Conservation (phyloP, 2,888 invertebrate species). For the Ectemnius cavifrons region DNA sequence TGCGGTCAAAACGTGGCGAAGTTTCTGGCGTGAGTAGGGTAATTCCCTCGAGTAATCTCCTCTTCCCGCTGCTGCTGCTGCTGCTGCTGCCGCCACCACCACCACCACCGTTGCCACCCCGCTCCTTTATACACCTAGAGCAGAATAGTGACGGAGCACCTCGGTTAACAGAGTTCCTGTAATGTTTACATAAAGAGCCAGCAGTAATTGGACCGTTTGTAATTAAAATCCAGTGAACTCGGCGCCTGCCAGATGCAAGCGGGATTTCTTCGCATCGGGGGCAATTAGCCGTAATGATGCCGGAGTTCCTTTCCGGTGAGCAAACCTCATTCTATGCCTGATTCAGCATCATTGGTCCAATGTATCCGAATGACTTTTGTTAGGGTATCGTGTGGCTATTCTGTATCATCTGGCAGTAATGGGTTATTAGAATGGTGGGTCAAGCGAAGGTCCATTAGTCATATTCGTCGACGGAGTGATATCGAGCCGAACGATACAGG, state of each 20-base stretch:
- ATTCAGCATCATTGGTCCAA: slow-evolving; percentile 6
- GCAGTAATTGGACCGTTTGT: slow-evolving; percentile 20
- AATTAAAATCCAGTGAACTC: slow-evolving; percentile 11
- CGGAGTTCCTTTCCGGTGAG: not conserved
- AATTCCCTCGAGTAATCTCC: slow-evolving; percentile 5
- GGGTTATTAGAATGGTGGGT: slow-evolving; percentile 3
- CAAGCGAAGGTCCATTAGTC: not conserved
- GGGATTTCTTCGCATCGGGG: not conserved
- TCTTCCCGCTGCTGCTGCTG: slow-evolving; percentile 2
- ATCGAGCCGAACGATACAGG: not conserved
- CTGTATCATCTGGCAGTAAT: not conserved
- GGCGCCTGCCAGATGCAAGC: not conserved
- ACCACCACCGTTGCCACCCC: too few relatives aligned
- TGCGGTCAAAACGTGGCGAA: slow-evolving; percentile 49
- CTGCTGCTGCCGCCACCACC: not conserved
- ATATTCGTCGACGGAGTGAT: not conserved
- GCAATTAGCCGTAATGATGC: slow-evolving; percentile 7
- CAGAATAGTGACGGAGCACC: slow-evolving; percentile 15
- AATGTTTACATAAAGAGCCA: slow-evolving; percentile 14
- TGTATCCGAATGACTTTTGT: not conserved
- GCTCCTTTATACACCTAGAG: slow-evolving; percentile 5
- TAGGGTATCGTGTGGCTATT: not conserved
- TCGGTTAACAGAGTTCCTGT: slow-evolving; percentile 7
- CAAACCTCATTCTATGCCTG: not conserved
- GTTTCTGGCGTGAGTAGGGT: slow-evolving; percentile 31